phyloP scores from a whole-genome alignment of 2,113 vertebrate genomes.

The Pachyramphus minor region DNA sequence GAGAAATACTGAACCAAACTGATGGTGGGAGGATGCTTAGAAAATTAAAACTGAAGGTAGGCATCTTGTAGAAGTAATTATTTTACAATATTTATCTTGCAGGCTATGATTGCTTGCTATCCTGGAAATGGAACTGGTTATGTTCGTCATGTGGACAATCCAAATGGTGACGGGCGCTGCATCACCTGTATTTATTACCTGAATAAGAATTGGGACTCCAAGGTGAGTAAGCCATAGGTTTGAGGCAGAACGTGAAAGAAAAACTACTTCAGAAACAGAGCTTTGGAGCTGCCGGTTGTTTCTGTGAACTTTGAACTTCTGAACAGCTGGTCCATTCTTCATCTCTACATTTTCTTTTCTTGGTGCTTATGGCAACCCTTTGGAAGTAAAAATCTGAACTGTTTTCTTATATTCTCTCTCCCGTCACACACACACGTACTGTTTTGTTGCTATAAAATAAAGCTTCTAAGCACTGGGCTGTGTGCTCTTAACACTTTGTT shows the following conservation, averaged over 20 bases:
- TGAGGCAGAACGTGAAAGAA: not conserved
- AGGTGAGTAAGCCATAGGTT: conserved; percentile 66
- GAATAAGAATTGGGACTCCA: conserved; percentile 90
- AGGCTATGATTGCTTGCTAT: conserved; percentile 92
- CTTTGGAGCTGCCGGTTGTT: not conserved
- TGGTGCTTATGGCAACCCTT: not conserved
- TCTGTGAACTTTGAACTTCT: not conserved
- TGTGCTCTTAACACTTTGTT: not conserved
- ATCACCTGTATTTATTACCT: conserved; percentile 93
- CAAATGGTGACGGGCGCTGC: conserved; percentile 85
- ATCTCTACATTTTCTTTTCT: not conserved
- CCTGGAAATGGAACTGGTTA: conserved; percentile 89
- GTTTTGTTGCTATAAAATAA: not conserved
- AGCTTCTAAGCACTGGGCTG: not conserved
- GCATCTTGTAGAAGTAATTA: not conserved
- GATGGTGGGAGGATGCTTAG: not conserved
- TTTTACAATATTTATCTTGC: conserved; percentile 16
- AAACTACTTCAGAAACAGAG: not conserved
- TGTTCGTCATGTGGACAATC: conserved; percentile 90
- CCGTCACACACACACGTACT: not conserved
- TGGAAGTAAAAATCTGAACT: not conserved
- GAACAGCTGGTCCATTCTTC: not conserved
- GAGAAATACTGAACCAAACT: not conserved
- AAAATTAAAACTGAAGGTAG: not conserved
- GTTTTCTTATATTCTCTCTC: not conserved